Conservation (phyloP, 2,797 vertebrate species). For the Podargus strigoides region DNA sequence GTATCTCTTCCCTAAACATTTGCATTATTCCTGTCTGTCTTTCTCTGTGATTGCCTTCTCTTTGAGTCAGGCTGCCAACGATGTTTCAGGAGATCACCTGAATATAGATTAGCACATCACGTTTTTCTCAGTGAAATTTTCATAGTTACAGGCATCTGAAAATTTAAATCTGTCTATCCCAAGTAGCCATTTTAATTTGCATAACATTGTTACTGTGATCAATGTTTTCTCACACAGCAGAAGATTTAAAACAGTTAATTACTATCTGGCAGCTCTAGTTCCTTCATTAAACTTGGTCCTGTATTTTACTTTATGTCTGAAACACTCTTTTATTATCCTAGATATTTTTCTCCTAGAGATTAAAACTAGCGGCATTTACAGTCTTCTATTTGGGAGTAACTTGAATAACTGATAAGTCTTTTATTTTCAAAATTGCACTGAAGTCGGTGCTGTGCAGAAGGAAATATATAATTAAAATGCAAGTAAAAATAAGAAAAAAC, state of each 20-base stretch:
- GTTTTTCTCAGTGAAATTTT: neutral
- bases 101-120: neutral
- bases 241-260: slow-evolving; percentile 19
- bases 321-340: neutral
- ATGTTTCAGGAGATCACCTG: neutral
- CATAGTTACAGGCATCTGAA: neutral
- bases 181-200: slow-evolving; percentile 20
- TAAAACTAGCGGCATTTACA: neutral
- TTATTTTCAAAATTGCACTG: neutral
- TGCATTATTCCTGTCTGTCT: neutral
- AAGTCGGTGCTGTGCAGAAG: neutral
- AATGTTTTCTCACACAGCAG: neutral
- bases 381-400: neutral
- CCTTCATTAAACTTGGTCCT: neutral
- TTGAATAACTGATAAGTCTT: neutral
- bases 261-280: neutral
- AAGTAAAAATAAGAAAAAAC: neutral
- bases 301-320: neutral
- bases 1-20: neutral
- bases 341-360: neutral
- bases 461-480: neutral
- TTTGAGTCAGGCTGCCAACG: neutral
- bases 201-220: neutral
- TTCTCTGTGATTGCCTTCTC: neutral
- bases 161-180: neutral